Percentiles rank a stretch among this genome's conserved stretches.
Conservation (phyloP, 2,113 vertebrate species). For the Cynocephalus volans region DNA sequence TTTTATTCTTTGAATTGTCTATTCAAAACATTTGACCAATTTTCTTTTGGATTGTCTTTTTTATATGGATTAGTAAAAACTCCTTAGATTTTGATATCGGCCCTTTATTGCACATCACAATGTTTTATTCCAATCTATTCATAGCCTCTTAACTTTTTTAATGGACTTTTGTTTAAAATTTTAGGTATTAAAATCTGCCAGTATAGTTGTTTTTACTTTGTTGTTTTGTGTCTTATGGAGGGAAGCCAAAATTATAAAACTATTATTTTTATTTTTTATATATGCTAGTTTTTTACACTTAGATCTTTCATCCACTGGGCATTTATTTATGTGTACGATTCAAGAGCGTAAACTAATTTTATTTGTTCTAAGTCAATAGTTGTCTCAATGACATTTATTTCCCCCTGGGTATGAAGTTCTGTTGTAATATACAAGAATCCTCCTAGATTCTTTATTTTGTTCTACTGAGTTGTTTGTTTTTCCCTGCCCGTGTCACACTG, state of each 20-base stretch:
- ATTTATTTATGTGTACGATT: conserved; percentile 12
- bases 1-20: conserved; percentile 20
- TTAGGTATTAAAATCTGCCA: not conserved
- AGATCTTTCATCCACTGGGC: no score
- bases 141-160: not conserved
- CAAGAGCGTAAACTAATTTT: not conserved
- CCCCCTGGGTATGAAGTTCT: not conserved
- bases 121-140: not conserved
- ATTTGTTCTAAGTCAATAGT: not conserved
- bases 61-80: not conserved
- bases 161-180: not conserved
- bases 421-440: not conserved
- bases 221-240: conserved; percentile 25
- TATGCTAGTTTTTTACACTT: no score
- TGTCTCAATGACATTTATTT: not conserved
- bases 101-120: not conserved
- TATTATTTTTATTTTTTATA: not conserved
- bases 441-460: not conserved
- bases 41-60: not conserved
- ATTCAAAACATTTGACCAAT: not conserved
- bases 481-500: not conserved
- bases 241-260: not conserved
- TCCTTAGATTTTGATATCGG: not conserved
- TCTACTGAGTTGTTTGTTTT: not conserved
- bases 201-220: not conserved